Evolutionary conservation across 1,140 invertebrate genomes (phyloP), one percentile per base, ranked within the genome.

Genomic region (Drosophila cardini): DNA sequence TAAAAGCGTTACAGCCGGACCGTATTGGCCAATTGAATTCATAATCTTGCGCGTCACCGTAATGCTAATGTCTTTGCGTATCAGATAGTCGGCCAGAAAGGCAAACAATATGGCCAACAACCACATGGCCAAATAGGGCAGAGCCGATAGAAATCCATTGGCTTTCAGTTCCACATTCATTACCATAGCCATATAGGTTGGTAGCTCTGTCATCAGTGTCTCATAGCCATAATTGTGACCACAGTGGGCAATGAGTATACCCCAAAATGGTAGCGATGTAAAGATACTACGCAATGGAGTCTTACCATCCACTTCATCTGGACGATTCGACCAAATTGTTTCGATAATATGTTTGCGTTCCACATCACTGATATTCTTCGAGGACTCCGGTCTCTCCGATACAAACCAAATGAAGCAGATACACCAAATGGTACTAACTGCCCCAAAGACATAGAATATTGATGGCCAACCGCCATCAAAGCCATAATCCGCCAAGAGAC

Each of bases 101-200:
- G 96, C 96, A 56, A 96, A 95, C 55, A 95, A 92, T 93, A 97
- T 96, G 0, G 96, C 96, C 90, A 96, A 96, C 15, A 96, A 83
- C 96, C 96, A 97, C 96, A 97, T 97, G 61, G 95, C 95, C 10
- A 97, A 92, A 78, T 97, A 97, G 0, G 96, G 96, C 11, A 97
- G 92, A 0, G 96, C 94, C 1, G 96, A 97, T n/a, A 97, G 93
- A 57, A 95, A 91, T 48, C 96, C 96, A 91, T 97, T 97, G 95
- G 95, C 94, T 93, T 97, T 96, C 79, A 99, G 96, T 85, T 97
- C 94, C 92, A 98, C 98, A 84, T 97, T 95, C n/a, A 99, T 93
- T 34, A 99, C 96, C 93, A 97, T 96, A 81, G 97, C 96, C 96
- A 99, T 97, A 91, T 98, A 99, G 0, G 97, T 98, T 0, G 98